These are phyloP conservation scores for Philantomba maxwellii DNA, from an alignment of 2,113 vertebrate species.

Conservation along the genomic window DNA sequence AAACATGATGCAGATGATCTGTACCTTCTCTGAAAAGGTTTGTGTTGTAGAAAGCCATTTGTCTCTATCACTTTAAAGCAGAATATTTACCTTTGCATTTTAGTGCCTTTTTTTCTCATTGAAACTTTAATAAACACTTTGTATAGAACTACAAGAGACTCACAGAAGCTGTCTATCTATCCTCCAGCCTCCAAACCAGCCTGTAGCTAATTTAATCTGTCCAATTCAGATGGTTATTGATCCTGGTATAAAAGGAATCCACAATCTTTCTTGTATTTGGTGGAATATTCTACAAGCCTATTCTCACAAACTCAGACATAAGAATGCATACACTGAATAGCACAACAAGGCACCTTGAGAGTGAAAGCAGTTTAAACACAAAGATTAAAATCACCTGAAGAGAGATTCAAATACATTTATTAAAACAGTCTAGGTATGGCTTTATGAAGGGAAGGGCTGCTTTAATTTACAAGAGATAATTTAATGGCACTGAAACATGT, in stretches of 20 bases:
- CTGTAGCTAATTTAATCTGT: slow-evolving; percentile 63
- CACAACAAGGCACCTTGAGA: background rate
- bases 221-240: slow-evolving; percentile 61
- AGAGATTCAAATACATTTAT: background rate
- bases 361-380: background rate
- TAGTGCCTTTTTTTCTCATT: slow-evolving; percentile 24
- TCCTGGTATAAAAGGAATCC: slow-evolving; percentile 50
- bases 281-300: slow-evolving; percentile 37
- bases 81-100: slow-evolving; percentile 64
- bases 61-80: slow-evolving; percentile 54
- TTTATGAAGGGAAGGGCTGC: background rate
- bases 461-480: background rate
- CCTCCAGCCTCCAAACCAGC: slow-evolving; percentile 3
- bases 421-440: background rate
- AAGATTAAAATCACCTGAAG: background rate
- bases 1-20: slow-evolving; percentile 46
- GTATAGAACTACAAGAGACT: slow-evolving; percentile 37
- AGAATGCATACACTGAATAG: slow-evolving; percentile 4
- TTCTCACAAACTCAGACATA: slow-evolving; percentile 12
- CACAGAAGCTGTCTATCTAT: slow-evolving; percentile 27
- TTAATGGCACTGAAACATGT: too few species aligned
- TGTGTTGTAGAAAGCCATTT: background rate
- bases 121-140: slow-evolving; percentile 53
- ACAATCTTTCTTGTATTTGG: background rate
- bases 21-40: background rate